These are phyloP conservation scores for Drepana falcataria DNA, from an alignment of 2,888 invertebrate genomes.

Conservation along the genomic window DNA sequence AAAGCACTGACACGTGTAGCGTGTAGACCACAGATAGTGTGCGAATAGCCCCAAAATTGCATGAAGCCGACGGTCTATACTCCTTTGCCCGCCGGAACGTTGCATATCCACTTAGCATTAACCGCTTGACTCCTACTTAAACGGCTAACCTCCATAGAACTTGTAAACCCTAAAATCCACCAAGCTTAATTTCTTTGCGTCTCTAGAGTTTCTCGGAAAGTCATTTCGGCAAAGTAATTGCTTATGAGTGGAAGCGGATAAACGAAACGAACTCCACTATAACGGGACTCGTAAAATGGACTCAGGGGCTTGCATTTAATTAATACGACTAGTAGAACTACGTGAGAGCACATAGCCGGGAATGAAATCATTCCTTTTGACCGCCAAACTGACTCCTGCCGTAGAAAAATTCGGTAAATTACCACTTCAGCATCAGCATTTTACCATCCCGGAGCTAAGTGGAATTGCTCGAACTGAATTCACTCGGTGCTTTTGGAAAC, in stretches of 20 bases:
- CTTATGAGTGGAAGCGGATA: conserved; percentile 76
- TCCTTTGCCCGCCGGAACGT: conserved; percentile 4
- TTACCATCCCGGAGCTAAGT: conserved; percentile 28
- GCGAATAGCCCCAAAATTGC: not conserved
- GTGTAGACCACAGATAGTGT: not conserved
- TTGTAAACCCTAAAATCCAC: conserved; percentile 57
- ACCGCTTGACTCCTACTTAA: conserved; percentile 37
- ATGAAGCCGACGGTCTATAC: not conserved
- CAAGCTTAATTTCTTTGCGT: conserved; percentile 68
- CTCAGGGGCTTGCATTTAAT: conserved; percentile 75
- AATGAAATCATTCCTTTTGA: conserved; percentile 67
- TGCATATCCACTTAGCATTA: conserved; percentile 14
- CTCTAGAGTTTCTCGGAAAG: conserved; percentile 59
- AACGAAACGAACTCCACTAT: conserved; percentile 71
- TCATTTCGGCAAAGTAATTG: conserved; percentile 72
- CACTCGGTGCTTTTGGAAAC: conserved; percentile 12
- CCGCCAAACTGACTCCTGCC: conserved; percentile 50
- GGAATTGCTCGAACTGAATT: conserved; percentile 31
- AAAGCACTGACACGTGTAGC: not conserved
- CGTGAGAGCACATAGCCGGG: conserved; percentile 59
- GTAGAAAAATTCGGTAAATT: conserved; percentile 52
- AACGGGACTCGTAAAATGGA: conserved; percentile 68
- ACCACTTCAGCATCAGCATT: conserved; percentile 37
- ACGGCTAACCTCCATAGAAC: conserved; percentile 50
- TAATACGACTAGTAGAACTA: conserved; percentile 68